Conservation (phyloP, 2,888 invertebrate species). For the Gnatocerus cornutus region DNA sequence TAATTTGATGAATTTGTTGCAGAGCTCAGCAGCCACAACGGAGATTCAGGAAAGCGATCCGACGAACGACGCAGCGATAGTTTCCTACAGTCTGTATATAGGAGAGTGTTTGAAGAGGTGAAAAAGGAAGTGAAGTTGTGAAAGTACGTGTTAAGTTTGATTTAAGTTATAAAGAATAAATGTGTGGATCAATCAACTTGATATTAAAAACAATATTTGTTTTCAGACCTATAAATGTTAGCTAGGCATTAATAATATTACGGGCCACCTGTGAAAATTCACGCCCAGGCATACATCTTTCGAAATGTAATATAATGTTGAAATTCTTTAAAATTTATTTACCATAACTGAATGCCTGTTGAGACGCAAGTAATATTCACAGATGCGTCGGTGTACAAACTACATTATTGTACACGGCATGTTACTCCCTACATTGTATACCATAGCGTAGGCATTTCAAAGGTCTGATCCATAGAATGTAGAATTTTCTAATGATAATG, state of each 20-base stretch:
- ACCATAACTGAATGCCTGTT: slow-evolving; percentile 53
- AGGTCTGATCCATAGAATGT: slow-evolving; percentile 71
- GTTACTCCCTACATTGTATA: slow-evolving; percentile 63
- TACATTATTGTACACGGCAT: slow-evolving; percentile 52
- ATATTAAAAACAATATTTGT: slow-evolving; percentile 54
- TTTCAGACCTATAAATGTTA: slow-evolving; percentile 61
- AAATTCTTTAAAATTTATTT: slow-evolving; percentile 58
- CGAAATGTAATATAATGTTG: slow-evolving; percentile 62
- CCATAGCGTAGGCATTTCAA: slow-evolving; percentile 64
- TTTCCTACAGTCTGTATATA: slow-evolving; percentile 50
- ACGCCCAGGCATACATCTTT: slow-evolving; percentile 54
- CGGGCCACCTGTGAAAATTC: slow-evolving; percentile 60
- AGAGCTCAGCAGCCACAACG: slow-evolving; percentile 64
- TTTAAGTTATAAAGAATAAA: slow-evolving; percentile 39
- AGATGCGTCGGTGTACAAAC: slow-evolving; percentile 57
- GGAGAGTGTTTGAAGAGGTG: slow-evolving; percentile 29
- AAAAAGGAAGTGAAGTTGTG: slow-evolving; percentile 34
- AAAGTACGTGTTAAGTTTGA: slow-evolving; percentile 43
- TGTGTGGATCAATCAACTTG: slow-evolving; percentile 46
- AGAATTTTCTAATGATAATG: slow-evolving; percentile 64
- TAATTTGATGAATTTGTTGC: slow-evolving; percentile 47
- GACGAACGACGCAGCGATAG: slow-evolving; percentile 69
- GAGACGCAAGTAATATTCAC: slow-evolving; percentile 58
- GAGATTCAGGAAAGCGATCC: slow-evolving; percentile 71
- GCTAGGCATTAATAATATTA: slow-evolving; percentile 56